Base-by-base conservation (phyloP, 2,888 invertebrate species). In the Tribolium freemani region DNA sequence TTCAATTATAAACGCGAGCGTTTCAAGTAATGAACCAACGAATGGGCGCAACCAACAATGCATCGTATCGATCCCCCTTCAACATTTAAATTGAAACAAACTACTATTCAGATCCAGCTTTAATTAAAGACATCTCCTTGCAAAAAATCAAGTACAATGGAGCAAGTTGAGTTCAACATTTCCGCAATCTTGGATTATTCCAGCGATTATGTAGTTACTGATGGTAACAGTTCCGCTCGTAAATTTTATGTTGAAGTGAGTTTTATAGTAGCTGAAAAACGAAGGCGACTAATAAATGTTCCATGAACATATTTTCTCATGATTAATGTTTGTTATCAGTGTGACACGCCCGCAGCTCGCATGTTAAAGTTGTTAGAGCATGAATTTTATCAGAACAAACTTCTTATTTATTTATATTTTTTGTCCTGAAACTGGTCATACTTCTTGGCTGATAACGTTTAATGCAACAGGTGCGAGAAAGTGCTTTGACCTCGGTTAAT, bases 301-400 rank as follows among this genome's bases (percentile, higher is more conserved):
- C 38, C 31, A 30, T 51, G 50, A 63, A 63, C 56, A 70, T 63
- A 46, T 70, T 70, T 70, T 38, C 30, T n/a, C 46, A 44, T 70
- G 64, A 70, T 70, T 70, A 51, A 70, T 70, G 64, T 31, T 56
- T 13, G 48, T 50, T 57, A 69, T 54, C 69, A 61, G 26, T n/a
- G 26, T 9, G 5, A 10, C 58, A 38, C 21, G 38, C 20, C 51
- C 50, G 3, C 30, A 57, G 48, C 30, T 63, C 46, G 63, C 48
- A 50, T 63, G 63, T 26, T 68, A 31, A 56, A 16, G 44, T 38
- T 13, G 57, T 13, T 38, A 38, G 8, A 38, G 5, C 38, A 38
- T 38, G 38, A 38, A 31, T 31, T 30, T 67, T 67, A 67, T 46
- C 56, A 69, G 13, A 69, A 44, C 61, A 10, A 53, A 53, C 53